Conservation (phyloP, 2,113 vertebrate genomes). For the Plestiodon gilberti region DNA sequence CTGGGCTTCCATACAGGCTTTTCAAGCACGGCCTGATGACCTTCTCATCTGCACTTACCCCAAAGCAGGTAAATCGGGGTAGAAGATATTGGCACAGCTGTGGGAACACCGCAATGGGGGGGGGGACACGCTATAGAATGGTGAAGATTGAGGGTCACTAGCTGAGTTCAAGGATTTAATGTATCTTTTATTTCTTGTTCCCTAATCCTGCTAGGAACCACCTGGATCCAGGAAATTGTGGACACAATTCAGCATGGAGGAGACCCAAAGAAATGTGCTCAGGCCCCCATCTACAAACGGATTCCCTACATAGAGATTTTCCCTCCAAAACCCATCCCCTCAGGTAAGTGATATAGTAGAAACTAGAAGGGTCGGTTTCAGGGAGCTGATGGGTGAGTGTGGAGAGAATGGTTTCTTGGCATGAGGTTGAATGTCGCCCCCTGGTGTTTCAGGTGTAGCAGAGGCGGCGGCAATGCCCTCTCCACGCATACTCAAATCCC, state of each 20-base stretch:
- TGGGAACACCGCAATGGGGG: background rate
- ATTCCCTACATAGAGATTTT: constrained; percentile 49
- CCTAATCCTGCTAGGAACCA: constrained; percentile 74
- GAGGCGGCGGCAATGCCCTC: background rate
- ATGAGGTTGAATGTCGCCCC: background rate
- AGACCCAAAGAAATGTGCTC: constrained; percentile 27
- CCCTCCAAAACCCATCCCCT: background rate
- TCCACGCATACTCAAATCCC: constrained; percentile 62
- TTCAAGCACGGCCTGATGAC: constrained; percentile 80
- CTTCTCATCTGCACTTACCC: constrained; percentile 82
- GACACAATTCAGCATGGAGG: constrained; percentile 78
- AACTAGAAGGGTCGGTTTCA: constrained; percentile 54
- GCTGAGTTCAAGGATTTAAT: constrained; percentile 12
- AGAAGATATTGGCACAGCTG: background rate
- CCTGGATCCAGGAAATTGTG: constrained; percentile 85
- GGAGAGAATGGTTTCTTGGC: background rate
- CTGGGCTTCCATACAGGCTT: constrained; percentile 78
- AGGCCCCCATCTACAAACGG: background rate
- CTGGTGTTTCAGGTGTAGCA: constrained; percentile 47
- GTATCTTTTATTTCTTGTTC: constrained; percentile 67
- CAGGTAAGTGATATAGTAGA: background rate
- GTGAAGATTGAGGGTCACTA: background rate
- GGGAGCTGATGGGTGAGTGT: constrained; percentile 59
- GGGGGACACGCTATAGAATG: too few relatives aligned
- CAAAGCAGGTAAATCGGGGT: constrained; percentile 78